Percentiles rank a stretch among this genome's conserved stretches.
phyloP scores from a whole-genome alignment of 2,888 invertebrate genomes.

The Hypselothyrea guttata region DNA sequence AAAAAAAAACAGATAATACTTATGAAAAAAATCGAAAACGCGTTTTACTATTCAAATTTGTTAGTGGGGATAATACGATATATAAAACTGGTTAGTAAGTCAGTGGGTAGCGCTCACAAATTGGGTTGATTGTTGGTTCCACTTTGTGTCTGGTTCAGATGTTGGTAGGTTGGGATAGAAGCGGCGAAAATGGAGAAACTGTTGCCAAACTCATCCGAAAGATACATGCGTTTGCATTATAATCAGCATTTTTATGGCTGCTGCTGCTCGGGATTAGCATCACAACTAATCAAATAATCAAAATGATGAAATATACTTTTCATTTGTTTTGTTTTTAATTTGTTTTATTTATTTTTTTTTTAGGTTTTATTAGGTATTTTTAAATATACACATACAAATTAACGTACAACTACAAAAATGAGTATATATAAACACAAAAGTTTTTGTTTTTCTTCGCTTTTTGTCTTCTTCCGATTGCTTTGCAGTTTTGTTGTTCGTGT shows the following conservation, averaged over 20 bases:
- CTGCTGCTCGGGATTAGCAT: conserved; percentile 37
- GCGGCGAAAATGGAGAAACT: conserved; percentile 26
- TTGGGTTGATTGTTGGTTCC: conserved; percentile 42
- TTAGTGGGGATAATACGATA: conserved; percentile 34
- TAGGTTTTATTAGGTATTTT: conserved; percentile 67
- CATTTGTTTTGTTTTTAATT: conserved; percentile 44
- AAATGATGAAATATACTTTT: conserved; percentile 41
- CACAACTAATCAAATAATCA: conserved; percentile 32
- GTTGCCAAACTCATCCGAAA: conserved; percentile 44
- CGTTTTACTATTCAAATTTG: conserved; percentile 70
- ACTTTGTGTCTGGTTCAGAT: background rate
- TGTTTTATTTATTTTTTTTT: conserved; percentile 43
- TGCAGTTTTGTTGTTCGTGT: conserved; percentile 39
- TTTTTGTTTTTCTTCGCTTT: conserved; percentile 30
- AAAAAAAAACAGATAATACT: conserved; percentile 15
- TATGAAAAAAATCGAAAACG: conserved; percentile 48
- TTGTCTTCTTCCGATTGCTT: too few relatives aligned
- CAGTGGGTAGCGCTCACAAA: conserved; percentile 72
- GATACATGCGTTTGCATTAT: conserved; percentile 30
- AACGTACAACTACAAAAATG: conserved; percentile 78
- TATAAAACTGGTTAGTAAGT: conserved; percentile 76
- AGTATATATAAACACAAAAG: conserved; percentile 55
- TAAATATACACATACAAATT: conserved; percentile 79
- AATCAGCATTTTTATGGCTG: conserved; percentile 45
- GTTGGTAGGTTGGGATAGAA: conserved; percentile 2